phyloP scores from a whole-genome alignment of 2,888 invertebrate genomes.

The Phasia obesa region DNA sequence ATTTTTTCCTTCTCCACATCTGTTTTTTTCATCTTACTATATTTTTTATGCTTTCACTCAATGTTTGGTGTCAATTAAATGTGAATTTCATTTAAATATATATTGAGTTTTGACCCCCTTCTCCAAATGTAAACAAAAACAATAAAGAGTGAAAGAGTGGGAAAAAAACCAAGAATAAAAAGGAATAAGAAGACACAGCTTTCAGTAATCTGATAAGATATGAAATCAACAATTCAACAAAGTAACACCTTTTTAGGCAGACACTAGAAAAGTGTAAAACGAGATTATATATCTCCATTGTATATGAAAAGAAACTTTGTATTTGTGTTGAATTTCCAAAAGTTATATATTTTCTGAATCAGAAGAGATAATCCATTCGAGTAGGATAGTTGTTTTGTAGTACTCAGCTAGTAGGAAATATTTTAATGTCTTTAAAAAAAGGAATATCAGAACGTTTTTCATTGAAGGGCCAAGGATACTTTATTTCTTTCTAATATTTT shows the following conservation, averaged over 20 bases:
- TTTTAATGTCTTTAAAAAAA: too few relatives aligned
- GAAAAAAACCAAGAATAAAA: not conserved
- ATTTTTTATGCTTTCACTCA: constrained; percentile 35
- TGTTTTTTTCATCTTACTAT: not conserved
- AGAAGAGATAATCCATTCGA: too few relatives aligned
- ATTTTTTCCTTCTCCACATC: not conserved
- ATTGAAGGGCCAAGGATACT: too few relatives aligned
- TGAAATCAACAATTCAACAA: constrained; percentile 61
- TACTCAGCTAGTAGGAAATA: too few relatives aligned
- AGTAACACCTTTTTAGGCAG: not conserved
- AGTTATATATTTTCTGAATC: too few relatives aligned
- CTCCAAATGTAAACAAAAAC: not conserved
- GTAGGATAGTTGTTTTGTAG: too few relatives aligned
- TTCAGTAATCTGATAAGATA: constrained; percentile 58
- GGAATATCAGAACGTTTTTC: too few relatives aligned
- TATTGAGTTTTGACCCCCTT: constrained; percentile 57
- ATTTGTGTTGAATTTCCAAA: too few relatives aligned
- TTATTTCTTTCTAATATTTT: constrained; percentile 31
- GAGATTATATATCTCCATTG: too few relatives aligned
- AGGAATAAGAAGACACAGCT: constrained; percentile 16
- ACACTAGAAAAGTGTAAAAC: not conserved
- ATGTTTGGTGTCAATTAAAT: constrained; percentile 66
- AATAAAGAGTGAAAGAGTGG: not conserved
- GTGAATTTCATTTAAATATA: constrained; percentile 67
- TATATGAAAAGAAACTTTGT: too few relatives aligned